Base-by-base conservation (phyloP, 2,888 invertebrate species). In the Gymnoscelis rufifasciata region DNA sequence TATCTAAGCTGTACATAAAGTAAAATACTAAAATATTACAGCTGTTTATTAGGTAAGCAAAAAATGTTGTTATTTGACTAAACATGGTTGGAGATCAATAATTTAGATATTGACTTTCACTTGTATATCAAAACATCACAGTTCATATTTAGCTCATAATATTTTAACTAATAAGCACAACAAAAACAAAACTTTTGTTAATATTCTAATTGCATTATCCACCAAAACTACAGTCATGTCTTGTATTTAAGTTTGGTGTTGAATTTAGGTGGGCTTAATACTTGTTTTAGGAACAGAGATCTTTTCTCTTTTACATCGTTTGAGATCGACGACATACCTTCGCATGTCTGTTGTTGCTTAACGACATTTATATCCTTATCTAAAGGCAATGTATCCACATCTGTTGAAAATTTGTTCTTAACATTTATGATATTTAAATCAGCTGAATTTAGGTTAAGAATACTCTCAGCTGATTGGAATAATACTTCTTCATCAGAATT, bases 281-380 rank as follows among this genome's bases (percentile, higher is more conserved):
- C 90, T 76, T 90, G 90, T 65, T 90, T 90, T 67, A 90, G 76
- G 67, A 90, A 90, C 54, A 90, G 61, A 47, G 88, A 88, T 57
- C 88, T 74, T 58, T 88, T 90, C 43, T 90, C 90, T 54, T 86
- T 89, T 10, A 89, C 66, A 56, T 77, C 82, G 61, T 77, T 79
- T 31, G 78, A 68, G 41, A 66, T 57, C 27, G 56, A 51, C 27
- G 54, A 29, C 15, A 57, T 39, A 47, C 55, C 52, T 54, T 55
- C 52, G 54, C 47, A 57, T 59, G 38, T 24, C 19, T 50, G 26
- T 11, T 41, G 38, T n/a, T 52, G 42, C 11, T 35, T 14, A 35
- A 47, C 14, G 23, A 23, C 6, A 31, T 51, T 52, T 28, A 26
- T 36, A n/a, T 49, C 41, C 37, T 49, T 53, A 14, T 42, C 53